Evolutionary conservation across 2,797 vertebrate species (phyloP).

Genomic region (Pipistrellus kuhlii): DNA sequence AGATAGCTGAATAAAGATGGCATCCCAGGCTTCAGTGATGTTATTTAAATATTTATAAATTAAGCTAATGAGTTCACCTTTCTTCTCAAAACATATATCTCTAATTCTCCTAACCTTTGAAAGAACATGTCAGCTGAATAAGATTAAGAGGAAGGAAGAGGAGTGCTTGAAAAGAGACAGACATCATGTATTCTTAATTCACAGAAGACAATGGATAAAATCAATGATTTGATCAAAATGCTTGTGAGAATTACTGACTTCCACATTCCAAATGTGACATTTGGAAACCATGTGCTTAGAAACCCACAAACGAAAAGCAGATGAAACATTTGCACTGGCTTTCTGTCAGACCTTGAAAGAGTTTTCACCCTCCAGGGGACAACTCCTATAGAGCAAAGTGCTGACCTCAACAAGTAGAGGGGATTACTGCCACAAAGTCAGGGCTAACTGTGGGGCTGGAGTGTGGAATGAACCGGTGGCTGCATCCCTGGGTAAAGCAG

Average conservation of each 20-base stretch:
- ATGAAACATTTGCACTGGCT: constrained; percentile 65
- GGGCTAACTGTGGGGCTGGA: neutral
- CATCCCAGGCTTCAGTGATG: constrained; percentile 43
- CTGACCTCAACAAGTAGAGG: constrained; percentile 16
- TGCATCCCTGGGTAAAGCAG: neutral
- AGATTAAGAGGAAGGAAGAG: constrained; percentile 26
- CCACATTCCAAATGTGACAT: constrained; percentile 74
- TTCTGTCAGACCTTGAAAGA: constrained; percentile 60
- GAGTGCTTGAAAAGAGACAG: neutral
- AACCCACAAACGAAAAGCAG: constrained; percentile 76
- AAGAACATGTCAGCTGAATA: constrained; percentile 68
- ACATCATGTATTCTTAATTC: constrained; percentile 46
- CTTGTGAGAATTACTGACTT: constrained; percentile 68
- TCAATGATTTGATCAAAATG: constrained; percentile 75
- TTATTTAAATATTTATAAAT: constrained; percentile 82
- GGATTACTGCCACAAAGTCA: neutral
- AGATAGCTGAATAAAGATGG: constrained; percentile 69
- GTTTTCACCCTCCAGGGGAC: constrained; percentile 60
- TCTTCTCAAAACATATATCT: constrained; percentile 68
- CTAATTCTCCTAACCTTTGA: constrained; percentile 58
- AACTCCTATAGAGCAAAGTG: constrained; percentile 29
- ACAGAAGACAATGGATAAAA: constrained; percentile 67
- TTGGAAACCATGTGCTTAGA: constrained; percentile 75
- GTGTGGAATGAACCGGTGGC: neutral
- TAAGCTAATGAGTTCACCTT: constrained; percentile 74